Evolutionary conservation across 2,113 vertebrate species (phyloP), one percentile per base, ranked within the genome.

Genomic region (Brienomyrus longianalis): DNA sequence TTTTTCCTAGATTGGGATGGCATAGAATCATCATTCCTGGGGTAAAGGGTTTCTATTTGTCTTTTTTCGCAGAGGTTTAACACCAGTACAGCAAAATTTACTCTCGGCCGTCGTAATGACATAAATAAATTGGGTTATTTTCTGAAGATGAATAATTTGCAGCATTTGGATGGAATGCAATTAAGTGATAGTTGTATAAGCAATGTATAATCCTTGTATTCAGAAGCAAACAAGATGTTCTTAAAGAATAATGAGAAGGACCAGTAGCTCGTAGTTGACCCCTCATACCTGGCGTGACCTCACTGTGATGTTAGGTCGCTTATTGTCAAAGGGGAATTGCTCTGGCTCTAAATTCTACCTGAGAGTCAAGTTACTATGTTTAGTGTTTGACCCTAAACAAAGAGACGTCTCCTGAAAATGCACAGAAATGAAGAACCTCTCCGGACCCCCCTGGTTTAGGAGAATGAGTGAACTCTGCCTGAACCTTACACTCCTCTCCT

Each of bases 1-100:
- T 88, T 92, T 91, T 88, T n/a, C 52, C 62, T 39, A 59, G 50
- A 77, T 85, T 74, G 91, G 90, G 70, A 80, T 47, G 85, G 39
- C 86, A 9, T 88, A 39, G 88, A 88, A 89, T 89, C 66, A 23
- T 39, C 31, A 80, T 2, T 88, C 89, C 87, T 2, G 4, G 74
- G 35, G 0, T 43, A 35, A 70, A 70, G 62, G 10, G 1, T 70
- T 70, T 70, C 31, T 11, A 62, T 66, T 66, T 70, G 62, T 31
- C 62, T 13, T 31, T 70, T 10, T 70, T 39, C 39, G 62, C 62
- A 70, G n/a, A 31, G 9, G 62, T 70, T 31, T 70, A 13, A 13
- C 10, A 31, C 10, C n/a, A 31, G 62, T 31, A 27, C 27, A 13
- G 10, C n/a, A 66, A 3, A 27, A 31, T 70, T 70, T 70, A 31